Percentiles rank a stretch among this genome's conserved stretches.
Conservation (phyloP, 2,797 vertebrate genomes). For the Harpagifer antarcticus region DNA sequence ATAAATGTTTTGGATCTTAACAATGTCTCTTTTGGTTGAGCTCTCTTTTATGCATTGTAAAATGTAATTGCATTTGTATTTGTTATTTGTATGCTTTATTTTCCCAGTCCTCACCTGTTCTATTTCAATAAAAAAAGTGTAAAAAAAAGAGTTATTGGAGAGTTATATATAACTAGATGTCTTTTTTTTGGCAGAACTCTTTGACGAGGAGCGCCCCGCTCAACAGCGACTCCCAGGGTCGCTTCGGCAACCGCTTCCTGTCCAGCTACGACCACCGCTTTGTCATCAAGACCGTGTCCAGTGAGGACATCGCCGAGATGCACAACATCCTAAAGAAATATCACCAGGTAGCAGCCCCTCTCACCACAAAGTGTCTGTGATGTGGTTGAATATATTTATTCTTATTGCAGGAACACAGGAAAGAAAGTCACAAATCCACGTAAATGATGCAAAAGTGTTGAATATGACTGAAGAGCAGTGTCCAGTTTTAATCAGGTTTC, state of each 20-base stretch:
- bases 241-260: constrained; percentile 92
- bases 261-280: constrained; percentile 94
- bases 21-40: no score
- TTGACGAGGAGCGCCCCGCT: constrained; percentile 92
- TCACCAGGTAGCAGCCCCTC: constrained; percentile 88
- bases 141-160: no score
- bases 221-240: constrained; percentile 94
- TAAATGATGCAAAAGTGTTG: constrained; percentile 1
- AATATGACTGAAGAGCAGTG: neutral
- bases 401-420: neutral
- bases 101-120: no score
- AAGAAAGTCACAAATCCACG: neutral
- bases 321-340: constrained; percentile 98
- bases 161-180: no score
- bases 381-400: neutral
- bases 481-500: constrained; percentile 33
- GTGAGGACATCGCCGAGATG: constrained; percentile 96
- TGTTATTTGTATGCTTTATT: no score
- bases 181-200: constrained; percentile 86
- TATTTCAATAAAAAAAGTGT: no score
- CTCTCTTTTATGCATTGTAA: no score
- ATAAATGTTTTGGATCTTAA: no score
- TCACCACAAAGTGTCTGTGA: neutral
- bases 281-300: constrained; percentile 94
- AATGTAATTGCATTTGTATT: no score